phyloP scores from a whole-genome alignment of 2,888 invertebrate genomes.

The Drosophila paranaensis region DNA sequence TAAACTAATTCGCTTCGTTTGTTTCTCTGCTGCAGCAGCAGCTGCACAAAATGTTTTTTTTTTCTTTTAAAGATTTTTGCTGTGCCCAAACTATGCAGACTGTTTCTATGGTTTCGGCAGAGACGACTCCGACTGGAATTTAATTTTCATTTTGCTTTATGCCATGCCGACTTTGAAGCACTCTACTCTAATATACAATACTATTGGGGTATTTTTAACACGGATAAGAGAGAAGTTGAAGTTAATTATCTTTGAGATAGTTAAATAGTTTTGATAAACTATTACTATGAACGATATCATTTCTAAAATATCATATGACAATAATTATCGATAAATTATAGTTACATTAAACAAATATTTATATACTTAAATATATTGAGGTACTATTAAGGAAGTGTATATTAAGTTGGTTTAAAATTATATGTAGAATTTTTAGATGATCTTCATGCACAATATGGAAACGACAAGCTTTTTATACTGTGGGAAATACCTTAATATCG shows the following conservation, averaged over 20 bases:
- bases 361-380: too few species aligned
- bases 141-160: neutral
- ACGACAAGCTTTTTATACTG: neutral
- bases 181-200: neutral
- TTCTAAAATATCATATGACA: too few species aligned
- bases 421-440: neutral
- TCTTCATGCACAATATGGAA: too few species aligned
- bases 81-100: neutral
- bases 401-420: neutral
- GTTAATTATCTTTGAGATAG: too few species aligned
- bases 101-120: neutral
- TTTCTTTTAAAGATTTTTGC: slow-evolving; percentile 13
- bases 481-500: neutral
- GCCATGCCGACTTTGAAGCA: neutral
- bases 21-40: slow-evolving; percentile 26
- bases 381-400: too few species aligned
- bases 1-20: slow-evolving; percentile 27
- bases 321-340: neutral
- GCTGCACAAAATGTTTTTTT: slow-evolving; percentile 29
- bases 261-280: neutral
- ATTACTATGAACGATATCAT: neutral
- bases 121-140: neutral
- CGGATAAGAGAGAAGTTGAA: neutral
- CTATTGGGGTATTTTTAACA: neutral
- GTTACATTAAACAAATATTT: too few species aligned